Percentiles rank a stretch among this genome's conserved stretches.
phyloP scores from a whole-genome alignment of 2,797 vertebrate species.

The Cuculus canorus region DNA sequence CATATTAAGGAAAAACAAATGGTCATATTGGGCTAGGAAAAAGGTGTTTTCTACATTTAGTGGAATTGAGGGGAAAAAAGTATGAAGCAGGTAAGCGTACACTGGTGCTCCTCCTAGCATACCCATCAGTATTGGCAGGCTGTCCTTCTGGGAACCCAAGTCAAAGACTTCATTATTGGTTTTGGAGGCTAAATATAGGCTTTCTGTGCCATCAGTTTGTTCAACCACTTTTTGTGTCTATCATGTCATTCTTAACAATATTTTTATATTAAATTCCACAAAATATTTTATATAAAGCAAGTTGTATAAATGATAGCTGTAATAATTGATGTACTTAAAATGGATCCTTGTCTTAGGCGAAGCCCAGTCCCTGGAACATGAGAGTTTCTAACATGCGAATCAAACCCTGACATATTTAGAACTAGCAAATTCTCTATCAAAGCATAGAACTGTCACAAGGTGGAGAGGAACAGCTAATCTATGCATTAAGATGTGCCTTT shows the following conservation, averaged over 20 bases:
- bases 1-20: background rate
- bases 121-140: background rate
- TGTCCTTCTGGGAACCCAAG: background rate
- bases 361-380: background rate
- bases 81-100: background rate
- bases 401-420: background rate
- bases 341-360: background rate
- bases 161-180: background rate
- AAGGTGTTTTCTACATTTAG: background rate
- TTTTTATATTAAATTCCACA: background rate
- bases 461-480: background rate
- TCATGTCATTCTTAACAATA: background rate
- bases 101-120: background rate
- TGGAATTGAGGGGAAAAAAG: background rate
- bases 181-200: background rate
- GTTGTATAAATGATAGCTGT: background rate
- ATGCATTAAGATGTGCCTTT: background rate
- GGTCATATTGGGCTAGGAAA: background rate
- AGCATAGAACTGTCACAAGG: background rate
- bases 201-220: background rate
- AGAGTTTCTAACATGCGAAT: background rate
- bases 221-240: background rate
- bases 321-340: background rate
- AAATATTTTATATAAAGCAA: background rate
- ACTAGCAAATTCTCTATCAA: background rate